Conservation (phyloP, 2,113 vertebrate genomes). For the Eudyptes chrysolophus region DNA sequence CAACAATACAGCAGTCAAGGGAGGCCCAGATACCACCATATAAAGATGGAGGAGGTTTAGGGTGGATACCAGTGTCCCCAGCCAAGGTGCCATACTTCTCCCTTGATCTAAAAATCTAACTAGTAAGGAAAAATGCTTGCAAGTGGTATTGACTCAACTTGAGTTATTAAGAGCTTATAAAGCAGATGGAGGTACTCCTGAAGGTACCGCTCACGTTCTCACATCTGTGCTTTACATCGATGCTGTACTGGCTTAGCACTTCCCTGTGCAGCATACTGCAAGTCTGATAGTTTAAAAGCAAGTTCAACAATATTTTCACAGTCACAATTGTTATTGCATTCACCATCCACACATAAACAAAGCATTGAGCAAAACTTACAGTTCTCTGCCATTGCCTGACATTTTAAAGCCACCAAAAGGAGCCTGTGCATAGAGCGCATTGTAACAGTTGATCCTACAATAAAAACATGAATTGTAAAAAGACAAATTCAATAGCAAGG, state of each 20-base stretch:
- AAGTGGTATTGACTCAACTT: background rate
- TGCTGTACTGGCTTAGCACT: background rate
- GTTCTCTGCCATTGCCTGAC: conserved; percentile 95
- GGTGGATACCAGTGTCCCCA: background rate
- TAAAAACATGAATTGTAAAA: background rate
- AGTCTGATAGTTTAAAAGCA: background rate
- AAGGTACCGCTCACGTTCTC: background rate
- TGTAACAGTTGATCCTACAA: conserved; percentile 95
- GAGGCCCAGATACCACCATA: background rate
- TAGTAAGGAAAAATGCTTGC: background rate
- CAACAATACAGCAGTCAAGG: background rate
- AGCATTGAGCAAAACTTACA: conserved; percentile 80
- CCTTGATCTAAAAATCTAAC: background rate
- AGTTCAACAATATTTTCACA: background rate
- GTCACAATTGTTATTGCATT: background rate
- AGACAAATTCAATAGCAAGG: background rate
- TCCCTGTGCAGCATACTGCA: background rate
- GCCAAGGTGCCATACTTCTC: background rate
- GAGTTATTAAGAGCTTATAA: background rate
- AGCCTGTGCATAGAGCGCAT: conserved; percentile 88
- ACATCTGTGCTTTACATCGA: background rate
- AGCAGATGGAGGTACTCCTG: background rate
- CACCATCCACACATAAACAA: background rate
- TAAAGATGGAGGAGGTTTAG: background rate
- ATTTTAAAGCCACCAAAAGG: conserved; percentile 95